Base-by-base conservation (phyloP, 2,888 invertebrate species). In the Drosophila incognita region DNA sequence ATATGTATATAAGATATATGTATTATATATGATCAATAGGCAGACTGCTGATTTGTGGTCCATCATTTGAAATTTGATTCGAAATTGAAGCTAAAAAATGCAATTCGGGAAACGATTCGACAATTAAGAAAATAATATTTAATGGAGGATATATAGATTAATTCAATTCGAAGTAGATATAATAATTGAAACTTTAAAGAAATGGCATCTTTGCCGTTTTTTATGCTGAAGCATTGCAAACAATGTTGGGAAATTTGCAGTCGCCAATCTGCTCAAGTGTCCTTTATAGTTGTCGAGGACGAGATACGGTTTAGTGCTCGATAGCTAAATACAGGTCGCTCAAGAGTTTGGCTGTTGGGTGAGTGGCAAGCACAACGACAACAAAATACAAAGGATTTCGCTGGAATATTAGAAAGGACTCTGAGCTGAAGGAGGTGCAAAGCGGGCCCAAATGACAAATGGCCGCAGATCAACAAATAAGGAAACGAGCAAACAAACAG, bases 381-480 rank as follows among this genome's bases (percentile, higher is more conserved):
- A 31, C 40, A 24, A 57, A 60, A 36, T 38, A 61, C 63, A 74
- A 64, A 64, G 64, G 42, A 67, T 38, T 59, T 40, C 49, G 24
- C 29, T 38, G 60, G 40, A 46, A 71, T 66, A 65, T 58, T 64
- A 54, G 58, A 63, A 62, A 29, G 57, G 36, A 76, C 68, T 33
- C 24, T 31, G 24, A 3, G 49, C 2, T 2, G 24, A 60, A 59
- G 52, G 40, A 38, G 58, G 33, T 42, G 48, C 15, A 56, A 48
- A 58, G 56, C 56, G 71, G 58, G 61, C 63, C 46, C 46, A 75
- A 62, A 76, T 51, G 72, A 57, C 60, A 78, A 76, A 78, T 71
- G 81, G 71, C 79, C 70, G 68, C 67, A 78, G 69, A 78, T 69
- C 75, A 79, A 80, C 68, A 75, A 69, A 81, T 73, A 67, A 54